Base-by-base conservation (phyloP, 2,797 vertebrate species). In the Acropternis orthonyx region DNA sequence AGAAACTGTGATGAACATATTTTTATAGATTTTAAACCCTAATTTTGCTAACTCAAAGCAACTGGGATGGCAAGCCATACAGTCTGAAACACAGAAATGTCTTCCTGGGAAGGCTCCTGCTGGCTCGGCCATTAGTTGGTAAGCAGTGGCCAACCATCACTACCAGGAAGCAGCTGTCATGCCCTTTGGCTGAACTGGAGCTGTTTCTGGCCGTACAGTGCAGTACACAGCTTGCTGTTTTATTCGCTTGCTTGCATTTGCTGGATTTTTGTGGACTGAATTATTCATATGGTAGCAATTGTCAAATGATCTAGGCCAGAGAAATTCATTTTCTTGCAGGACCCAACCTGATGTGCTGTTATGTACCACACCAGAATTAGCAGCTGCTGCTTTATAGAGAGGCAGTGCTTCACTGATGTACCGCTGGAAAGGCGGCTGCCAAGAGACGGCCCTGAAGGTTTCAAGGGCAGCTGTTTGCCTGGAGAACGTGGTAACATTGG, bases 361-460 rank as follows among this genome's bases (percentile, higher is more conserved):
- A 76, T 73, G 92, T 77, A 74, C 61, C 24, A 28, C 90, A 95
- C 67, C 92, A 93, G 88, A 92, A 95, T 85, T 65, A 91, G 88
- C 92, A 95, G 92, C 93, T 95, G 95, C 92, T 92, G 92, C 56
- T 71, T 95, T 97, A 82, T 54, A 91, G 76, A 76, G 77, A 85
- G 74, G 75, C 78, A 54, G 16, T 39, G 81, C 65, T 93, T 95
- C 44, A 51, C 51, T n/a, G 69, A 32, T 84, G 86, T 43, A 21
- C 44, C 1, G 2, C 39, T 56, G 59, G 73, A 67, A 92, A 51
- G 71, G 71, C 2, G 14, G 37, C 79, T 96, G 96, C 95, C 96
- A 96, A 88, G 67, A 93, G 74, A 61, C 7, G 3, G 48, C 72
- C 78, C 51, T 3, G 41, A 82, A 65, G 61, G 52, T 65, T 94